A percentile compares a stretch with the other conserved stretches of the same genome.
Evolutionary conservation across 2,113 vertebrate species (phyloP).

Genomic region (Anser brachyrhynchus): DNA sequence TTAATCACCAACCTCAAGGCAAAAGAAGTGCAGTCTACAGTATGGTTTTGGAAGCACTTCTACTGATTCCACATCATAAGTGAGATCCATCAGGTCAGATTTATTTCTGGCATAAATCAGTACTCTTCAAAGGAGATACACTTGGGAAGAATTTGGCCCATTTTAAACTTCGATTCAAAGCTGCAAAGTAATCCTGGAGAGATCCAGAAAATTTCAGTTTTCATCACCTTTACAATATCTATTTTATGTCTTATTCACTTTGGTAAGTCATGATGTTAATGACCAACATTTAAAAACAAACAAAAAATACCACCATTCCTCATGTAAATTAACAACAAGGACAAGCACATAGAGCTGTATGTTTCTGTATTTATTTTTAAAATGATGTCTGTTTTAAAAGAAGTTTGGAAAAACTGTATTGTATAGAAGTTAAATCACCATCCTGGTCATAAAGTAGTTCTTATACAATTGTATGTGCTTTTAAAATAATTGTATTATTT

Average conservation of each 20-base stretch:
- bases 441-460: not conserved
- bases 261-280: not conserved
- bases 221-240: not conserved
- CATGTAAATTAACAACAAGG: not conserved
- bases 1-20: constrained; percentile 27
- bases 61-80: not conserved
- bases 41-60: not conserved
- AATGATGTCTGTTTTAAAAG: not conserved
- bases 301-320: not conserved
- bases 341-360: accelerated
- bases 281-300: not conserved
- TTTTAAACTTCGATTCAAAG: not conserved
- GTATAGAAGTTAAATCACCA: not conserved
- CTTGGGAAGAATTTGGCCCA: not conserved
- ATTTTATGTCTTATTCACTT: not conserved
- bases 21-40: not conserved
- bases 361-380: not conserved
- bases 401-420: not conserved
- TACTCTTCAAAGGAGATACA: not conserved
- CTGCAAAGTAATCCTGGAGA: not conserved
- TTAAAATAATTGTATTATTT: not conserved
- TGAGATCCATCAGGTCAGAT: not conserved
- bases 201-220: not conserved
- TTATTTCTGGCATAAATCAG: not conserved
- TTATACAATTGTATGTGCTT: not conserved